Percentiles rank a stretch among this genome's conserved stretches.
phyloP scores from a whole-genome alignment of 1,140 invertebrate genomes.

The Maniola jurtina region DNA sequence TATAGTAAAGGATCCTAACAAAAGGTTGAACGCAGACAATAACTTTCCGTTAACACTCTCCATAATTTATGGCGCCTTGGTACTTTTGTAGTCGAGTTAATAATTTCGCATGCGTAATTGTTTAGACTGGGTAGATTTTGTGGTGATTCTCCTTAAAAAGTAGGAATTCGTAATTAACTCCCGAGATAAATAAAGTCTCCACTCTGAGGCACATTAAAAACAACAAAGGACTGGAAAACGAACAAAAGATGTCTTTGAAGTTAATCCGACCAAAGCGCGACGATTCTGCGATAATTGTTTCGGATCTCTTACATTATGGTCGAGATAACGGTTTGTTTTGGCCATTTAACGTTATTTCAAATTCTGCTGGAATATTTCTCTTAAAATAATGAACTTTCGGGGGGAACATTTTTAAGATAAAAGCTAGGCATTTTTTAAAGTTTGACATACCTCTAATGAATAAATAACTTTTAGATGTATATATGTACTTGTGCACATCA shows the following conservation, averaged over 20 bases:
- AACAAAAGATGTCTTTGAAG: slow-evolving; percentile 45
- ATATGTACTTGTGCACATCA: too few relatives aligned
- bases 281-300: slow-evolving; percentile 44
- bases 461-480: too few relatives aligned
- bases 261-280: slow-evolving; percentile 40
- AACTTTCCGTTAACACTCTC: slow-evolving; percentile 18
- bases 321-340: slow-evolving; percentile 9
- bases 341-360: neutral
- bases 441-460: too few relatives aligned
- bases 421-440: too few relatives aligned
- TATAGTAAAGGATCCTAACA: slow-evolving; percentile 14
- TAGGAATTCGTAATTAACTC: slow-evolving; percentile 29
- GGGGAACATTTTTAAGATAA: too few relatives aligned
- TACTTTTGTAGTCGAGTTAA: slow-evolving; percentile 14
- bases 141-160: slow-evolving; percentile 16
- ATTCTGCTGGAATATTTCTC: neutral
- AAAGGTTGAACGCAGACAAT: slow-evolving; percentile 20
- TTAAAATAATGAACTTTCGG: too few relatives aligned
- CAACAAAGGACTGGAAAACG: slow-evolving; percentile 36
- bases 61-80: slow-evolving; percentile 21
- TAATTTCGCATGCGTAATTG: slow-evolving; percentile 25
- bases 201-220: slow-evolving; percentile 39
- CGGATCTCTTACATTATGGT: slow-evolving; percentile 22
- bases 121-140: neutral
- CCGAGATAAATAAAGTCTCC: slow-evolving; percentile 35